Conservation (phyloP, 1,140 invertebrate genomes). For the Kradibia gibbosae region DNA sequence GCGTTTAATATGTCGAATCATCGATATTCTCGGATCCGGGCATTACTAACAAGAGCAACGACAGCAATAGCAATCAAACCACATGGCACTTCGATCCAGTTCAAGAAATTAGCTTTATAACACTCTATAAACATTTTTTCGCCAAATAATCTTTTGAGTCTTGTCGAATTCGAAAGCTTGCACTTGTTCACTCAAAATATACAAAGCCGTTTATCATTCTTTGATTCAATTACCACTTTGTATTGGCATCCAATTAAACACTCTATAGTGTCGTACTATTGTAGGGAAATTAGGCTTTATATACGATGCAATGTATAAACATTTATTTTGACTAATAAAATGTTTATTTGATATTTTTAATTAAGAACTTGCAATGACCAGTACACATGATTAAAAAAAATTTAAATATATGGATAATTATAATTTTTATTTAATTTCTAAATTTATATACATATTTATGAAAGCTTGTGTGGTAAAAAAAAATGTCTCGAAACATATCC, state of each 20-base stretch:
- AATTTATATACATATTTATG: no score
- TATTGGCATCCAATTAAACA: background rate
- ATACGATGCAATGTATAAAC: background rate
- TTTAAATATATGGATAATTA: no score
- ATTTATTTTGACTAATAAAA: no score
- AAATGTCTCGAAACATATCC: no score
- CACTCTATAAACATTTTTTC: conserved; percentile 35
- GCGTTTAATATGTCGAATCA: conserved; percentile 46
- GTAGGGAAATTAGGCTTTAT: no score
- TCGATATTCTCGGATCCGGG: conserved; percentile 46
- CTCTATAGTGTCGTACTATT: background rate
- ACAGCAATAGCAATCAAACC: background rate
- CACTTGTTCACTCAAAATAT: background rate
- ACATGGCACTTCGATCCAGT: background rate
- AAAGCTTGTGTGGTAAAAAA: no score
- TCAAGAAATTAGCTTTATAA: conserved; percentile 22
- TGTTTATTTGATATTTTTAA: no score
- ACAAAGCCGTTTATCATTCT: background rate
- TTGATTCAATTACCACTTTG: background rate
- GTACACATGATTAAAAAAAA: no score
- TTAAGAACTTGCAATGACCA: no score
- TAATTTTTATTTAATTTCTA: no score
- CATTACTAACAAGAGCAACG: background rate
- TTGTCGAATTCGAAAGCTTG: background rate
- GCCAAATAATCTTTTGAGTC: conserved; percentile 1